Percentiles rank a stretch among this genome's conserved stretches.
phyloP scores from a whole-genome alignment of 2,113 vertebrate genomes.

The Notothenia rossii region DNA sequence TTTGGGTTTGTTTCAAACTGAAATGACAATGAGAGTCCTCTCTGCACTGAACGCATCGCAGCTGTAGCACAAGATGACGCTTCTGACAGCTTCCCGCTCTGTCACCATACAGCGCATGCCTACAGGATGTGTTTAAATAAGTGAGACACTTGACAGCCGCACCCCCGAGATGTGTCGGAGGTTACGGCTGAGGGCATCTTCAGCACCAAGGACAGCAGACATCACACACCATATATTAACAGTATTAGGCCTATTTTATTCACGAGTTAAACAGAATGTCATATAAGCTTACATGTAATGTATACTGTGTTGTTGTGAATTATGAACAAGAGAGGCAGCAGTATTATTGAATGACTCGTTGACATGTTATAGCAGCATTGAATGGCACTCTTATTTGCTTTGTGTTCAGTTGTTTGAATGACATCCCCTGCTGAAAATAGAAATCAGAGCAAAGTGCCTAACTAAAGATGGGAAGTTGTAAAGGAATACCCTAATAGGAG shows the following conservation, averaged over 20 bases:
- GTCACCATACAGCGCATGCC: constrained; percentile 36
- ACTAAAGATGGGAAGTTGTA: background rate
- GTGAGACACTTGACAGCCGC: constrained; percentile 58
- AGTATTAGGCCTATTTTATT: constrained; percentile 7
- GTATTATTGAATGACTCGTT: background rate
- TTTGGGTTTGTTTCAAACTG: constrained; percentile 48
- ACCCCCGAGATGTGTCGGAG: constrained; percentile 32
- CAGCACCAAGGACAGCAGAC: constrained; percentile 55
- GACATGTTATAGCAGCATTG: background rate
- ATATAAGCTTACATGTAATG: background rate
- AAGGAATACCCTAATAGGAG: background rate
- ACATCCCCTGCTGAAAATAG: background rate
- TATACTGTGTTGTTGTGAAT: background rate
- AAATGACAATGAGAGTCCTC: constrained; percentile 57
- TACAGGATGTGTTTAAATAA: constrained; percentile 52
- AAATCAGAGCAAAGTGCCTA: background rate
- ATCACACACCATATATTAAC: background rate
- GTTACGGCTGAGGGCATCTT: constrained; percentile 42
- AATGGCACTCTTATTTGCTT: background rate
- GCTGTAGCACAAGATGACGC: constrained; percentile 53
- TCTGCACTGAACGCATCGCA: constrained; percentile 50
- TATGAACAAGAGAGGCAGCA: too few species aligned
- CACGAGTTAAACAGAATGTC: constrained; percentile 1
- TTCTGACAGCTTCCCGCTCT: constrained; percentile 50
- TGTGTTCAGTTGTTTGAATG: constrained; percentile 1